Evolutionary conservation across 2,797 vertebrate species (phyloP), one percentile per base, ranked within the genome.

Genomic region (Poecilia velifera): DNA sequence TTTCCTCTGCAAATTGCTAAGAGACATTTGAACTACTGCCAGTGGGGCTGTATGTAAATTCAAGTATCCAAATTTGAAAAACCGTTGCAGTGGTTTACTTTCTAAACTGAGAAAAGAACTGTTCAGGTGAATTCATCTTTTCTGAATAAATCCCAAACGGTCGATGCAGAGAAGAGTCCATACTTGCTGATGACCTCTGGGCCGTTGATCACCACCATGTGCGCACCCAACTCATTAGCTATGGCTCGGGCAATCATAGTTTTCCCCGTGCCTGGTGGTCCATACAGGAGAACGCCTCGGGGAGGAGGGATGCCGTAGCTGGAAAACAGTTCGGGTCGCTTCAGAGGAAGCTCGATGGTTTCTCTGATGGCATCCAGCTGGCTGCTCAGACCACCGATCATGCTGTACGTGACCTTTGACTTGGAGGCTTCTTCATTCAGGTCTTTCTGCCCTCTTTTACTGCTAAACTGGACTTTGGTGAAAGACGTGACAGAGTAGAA

Each of bases 141-240:
- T 70, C 39, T 25, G 6, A 70, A 25, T n/a, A 70, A 39, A 39
- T 10, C 64, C 20, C 66, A 13, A 13, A 25, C 39, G 13, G 66
- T 70, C 0, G 25, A 74, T 28, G 51, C 10, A 28, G 43, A 0
- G 9, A 12, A 57, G 5, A 25, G 64, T 34, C 57, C 88, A 0
- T 96, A 99, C 98, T 98, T 99, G 98, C 98, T 99, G 93, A 99
- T 95, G 93, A 99, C 97, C 95, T 99, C 98, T 8, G 98, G 98
- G 14, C 98, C 98, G 6, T 99, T 99, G 94, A 99, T 98, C 57
- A 98, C 95, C 0, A 92, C 96, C 94, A 99, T 95, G 5, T 97
- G 94, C 84, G 97, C 97, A 34, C 97, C 97, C 12, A 97, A 94
- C 93, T 99, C 98, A 74, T 94, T 97, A 86, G 97, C 97, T 43